Conservation (phyloP, 2,797 vertebrate species). For the Pseudocheirus occidentalis region DNA sequence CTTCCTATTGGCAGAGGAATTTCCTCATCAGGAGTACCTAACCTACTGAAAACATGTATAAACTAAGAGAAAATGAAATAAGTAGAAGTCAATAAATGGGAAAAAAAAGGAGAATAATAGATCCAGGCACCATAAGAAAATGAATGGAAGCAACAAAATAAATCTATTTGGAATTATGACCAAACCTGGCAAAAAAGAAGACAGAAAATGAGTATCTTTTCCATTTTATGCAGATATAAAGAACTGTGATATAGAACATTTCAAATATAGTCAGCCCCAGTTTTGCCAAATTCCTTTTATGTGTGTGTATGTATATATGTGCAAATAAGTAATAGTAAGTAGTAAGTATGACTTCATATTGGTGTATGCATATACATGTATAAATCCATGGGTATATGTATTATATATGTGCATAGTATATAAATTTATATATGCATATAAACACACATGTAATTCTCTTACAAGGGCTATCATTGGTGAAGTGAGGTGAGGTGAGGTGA, state of each 20-base stretch:
- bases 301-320: neutral
- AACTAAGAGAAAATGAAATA: neutral
- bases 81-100: neutral
- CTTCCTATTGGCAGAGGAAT: neutral
- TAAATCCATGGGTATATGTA: neutral
- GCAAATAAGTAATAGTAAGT: too few species aligned
- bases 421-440: neutral
- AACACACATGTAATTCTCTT: neutral
- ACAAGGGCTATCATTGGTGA: neutral
- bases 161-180: neutral
- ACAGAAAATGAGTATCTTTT: neutral
- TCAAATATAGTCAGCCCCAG: neutral
- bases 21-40: neutral
- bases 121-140: neutral
- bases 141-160: neutral
- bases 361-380: neutral
- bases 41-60: neutral
- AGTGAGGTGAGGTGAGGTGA: too few species aligned
- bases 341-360: neutral
- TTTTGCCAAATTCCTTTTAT: neutral
- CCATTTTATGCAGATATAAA: neutral
- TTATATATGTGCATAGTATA: neutral
- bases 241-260: neutral
- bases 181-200: neutral
- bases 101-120: neutral